Base-by-base conservation (phyloP, 1,140 invertebrate genomes). In the Achatina immaculata region DNA sequence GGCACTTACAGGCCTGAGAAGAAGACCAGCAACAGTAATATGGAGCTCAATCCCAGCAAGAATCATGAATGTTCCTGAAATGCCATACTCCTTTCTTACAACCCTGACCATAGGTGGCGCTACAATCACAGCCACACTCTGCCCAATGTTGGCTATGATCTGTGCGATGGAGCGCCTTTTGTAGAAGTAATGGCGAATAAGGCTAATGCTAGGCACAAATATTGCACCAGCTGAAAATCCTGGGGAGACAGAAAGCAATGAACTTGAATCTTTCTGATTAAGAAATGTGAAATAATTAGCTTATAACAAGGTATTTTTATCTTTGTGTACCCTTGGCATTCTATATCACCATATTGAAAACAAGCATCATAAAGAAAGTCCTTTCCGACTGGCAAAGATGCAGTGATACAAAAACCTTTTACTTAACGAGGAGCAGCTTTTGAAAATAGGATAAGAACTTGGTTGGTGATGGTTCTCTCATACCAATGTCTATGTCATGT, bases 21-120 rank as follows among this genome's bases (percentile, higher is more conserved):
- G 68, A 19, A 42, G 58, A 9, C 65, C 72, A 7, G 58, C 75
- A 3, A 81, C 40, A 21, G 83, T 45, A 28, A 66, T 65, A 40
- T 86, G 78, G 14, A 84, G 24, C 42, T 81, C 43, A 6, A 86
- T 58, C 2, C 81, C 96, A 7, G 96, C 95, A 92, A 97, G 94
- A 3, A 96, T 90, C 0, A 96, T 90, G 9, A 96, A 85, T 1
- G 88, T 85, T 7, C 90, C 90, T 14, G 76, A 66, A 0, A 84
- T 55, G 19, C 83, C 83, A 71, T 83, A 88, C 2, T 73, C 28
- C 34, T 80, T 75, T 6, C 86, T 42, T n/a, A 88, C 74, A 40
- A 81, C 65, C 38, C 78, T 38, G 4, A 84, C 69, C 4, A 88
- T 62, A 6, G 79, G 81, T 0, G 86, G 85, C 24, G 83, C 82